phyloP scores from a whole-genome alignment of 92 coral and sea anemone genomes.

The Ricordea florida region DNA sequence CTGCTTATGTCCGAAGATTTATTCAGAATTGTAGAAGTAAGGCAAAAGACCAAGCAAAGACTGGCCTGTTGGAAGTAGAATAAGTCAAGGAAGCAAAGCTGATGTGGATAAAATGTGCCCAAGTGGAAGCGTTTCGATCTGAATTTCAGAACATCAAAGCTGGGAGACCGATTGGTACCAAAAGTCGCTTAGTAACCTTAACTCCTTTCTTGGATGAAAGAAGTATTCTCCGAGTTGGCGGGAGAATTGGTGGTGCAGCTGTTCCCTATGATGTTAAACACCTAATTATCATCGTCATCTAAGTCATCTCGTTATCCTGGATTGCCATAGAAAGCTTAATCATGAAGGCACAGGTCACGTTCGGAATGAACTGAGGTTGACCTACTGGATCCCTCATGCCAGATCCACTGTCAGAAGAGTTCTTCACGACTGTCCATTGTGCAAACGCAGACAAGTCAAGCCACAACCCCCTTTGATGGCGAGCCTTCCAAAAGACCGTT shows the following conservation, averaged over 20 bases:
- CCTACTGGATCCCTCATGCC: constrained; percentile 2
- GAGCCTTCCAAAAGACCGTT: constrained; percentile 18
- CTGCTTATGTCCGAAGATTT: too few species aligned
- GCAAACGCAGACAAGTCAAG: constrained; percentile 9
- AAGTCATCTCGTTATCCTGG: constrained; percentile 13
- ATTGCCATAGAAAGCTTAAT: constrained; percentile 18
- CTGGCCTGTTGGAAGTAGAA: background rate
- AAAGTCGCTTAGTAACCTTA: constrained; percentile 8
- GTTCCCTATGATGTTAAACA: constrained; percentile 22
- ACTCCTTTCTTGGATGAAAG: constrained; percentile 37
- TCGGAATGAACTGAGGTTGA: constrained; percentile 3
- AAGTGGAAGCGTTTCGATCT: background rate
- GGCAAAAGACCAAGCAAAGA: background rate
- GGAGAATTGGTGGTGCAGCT: constrained; percentile 38
- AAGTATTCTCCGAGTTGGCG: constrained; percentile 33
- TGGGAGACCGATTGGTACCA: background rate
- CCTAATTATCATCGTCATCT: constrained; percentile 38
- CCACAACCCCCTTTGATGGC: constrained; percentile 36
- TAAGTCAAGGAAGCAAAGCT: constrained; percentile 8
- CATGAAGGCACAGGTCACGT: constrained; percentile 16
- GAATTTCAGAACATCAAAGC: background rate
- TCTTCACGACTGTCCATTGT: constrained; percentile 10
- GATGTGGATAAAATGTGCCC: constrained; percentile 18
- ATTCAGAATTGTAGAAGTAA: background rate
- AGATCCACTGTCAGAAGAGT: constrained; percentile 17